Percentiles rank a stretch among this genome's conserved stretches.
These are phyloP conservation scores for Thaleichthys pacificus DNA, from an alignment of 2,797 vertebrate genomes.

Conservation along the genomic window DNA sequence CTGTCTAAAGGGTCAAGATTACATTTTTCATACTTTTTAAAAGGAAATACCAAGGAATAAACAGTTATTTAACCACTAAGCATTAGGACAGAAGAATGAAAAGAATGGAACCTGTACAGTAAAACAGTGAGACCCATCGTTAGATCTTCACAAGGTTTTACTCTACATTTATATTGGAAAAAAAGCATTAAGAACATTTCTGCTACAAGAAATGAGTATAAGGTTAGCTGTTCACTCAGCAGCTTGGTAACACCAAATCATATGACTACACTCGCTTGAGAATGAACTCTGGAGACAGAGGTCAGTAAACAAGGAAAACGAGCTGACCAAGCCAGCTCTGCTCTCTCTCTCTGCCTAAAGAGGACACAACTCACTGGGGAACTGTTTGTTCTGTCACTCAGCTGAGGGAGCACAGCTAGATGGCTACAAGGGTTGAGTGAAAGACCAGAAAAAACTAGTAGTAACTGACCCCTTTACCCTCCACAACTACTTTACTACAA, in stretches of 20 bases:
- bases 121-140: not conserved
- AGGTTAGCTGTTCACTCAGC: conserved; percentile 34
- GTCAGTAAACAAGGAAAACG: conserved; percentile 52
- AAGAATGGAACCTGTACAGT: not conserved
- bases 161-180: not conserved
- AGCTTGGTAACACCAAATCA: conserved; percentile 31
- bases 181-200: conserved; percentile 9
- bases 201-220: not conserved
- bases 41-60: conserved; percentile 46
- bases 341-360: conserved; percentile 36
- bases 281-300: conserved; percentile 42
- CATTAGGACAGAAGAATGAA: conserved; percentile 17
- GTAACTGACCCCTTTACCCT: not conserved
- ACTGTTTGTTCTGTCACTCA: conserved; percentile 33
- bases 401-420: conserved; percentile 4
- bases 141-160: not conserved
- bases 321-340: conserved; percentile 51
- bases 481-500: not conserved
- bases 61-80: not conserved
- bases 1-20: conserved; percentile 26
- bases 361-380: conserved; percentile 30
- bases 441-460: not conserved
- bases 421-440: not conserved
- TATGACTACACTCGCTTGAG: conserved; percentile 42
- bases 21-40: conserved; percentile 27